A percentile compares a stretch with the other conserved stretches of the same genome.
Evolutionary conservation across 2,113 vertebrate genomes (phyloP).

Genomic region (Hemibagrus wyckioides): DNA sequence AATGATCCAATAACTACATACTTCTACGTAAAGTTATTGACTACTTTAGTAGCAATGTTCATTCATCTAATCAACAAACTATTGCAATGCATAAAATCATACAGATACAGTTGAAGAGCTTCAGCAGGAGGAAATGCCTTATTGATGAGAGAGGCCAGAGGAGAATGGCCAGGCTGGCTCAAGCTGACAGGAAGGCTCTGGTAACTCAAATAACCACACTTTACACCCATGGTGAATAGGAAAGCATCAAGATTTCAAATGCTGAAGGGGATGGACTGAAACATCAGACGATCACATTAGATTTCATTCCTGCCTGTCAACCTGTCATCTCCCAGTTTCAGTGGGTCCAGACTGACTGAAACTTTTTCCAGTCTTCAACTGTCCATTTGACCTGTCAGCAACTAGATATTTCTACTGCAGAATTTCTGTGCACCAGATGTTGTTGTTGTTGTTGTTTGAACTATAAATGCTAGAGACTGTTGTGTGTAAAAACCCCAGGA

Average conservation of each 20-base stretch:
- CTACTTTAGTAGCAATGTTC: not conserved
- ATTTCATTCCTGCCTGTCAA: not conserved
- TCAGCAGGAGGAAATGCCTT: not conserved
- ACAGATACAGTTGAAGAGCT: not conserved
- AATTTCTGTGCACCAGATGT: not conserved
- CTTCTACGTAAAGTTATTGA: not conserved
- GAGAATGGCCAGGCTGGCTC: not conserved
- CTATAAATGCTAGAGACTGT: not conserved
- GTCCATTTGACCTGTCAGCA: not conserved
- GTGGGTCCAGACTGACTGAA: not conserved
- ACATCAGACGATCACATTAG: not conserved
- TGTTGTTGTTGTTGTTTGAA: not conserved
- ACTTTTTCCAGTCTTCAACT: not conserved
- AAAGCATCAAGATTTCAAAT: not conserved
- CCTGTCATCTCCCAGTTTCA: not conserved
- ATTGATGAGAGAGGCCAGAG: not conserved
- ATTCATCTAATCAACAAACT: not conserved
- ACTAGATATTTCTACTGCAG: not conserved
- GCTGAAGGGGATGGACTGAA: not conserved
- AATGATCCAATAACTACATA: not conserved
- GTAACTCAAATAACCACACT: not conserved
- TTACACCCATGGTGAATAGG: not conserved
- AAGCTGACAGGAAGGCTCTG: not conserved
- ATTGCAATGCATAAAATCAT: not conserved
- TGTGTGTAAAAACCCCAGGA: not conserved